Base-by-base conservation (phyloP, 2,113 vertebrate genomes). In the Coracopsis vasa region DNA sequence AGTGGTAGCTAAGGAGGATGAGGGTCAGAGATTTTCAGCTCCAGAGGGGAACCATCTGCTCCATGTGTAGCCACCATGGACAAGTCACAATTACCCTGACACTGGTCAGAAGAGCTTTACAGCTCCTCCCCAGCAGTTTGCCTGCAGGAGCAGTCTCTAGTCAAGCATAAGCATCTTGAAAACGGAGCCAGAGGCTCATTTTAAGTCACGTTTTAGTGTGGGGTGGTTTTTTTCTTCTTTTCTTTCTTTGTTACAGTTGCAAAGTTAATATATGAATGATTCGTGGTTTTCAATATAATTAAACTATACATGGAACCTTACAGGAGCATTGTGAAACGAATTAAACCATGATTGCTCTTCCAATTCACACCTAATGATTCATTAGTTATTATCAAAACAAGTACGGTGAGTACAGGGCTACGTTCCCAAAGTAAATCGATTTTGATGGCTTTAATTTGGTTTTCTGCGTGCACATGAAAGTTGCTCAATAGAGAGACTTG, bases 321-420 rank as follows among this genome's bases (percentile, higher is more conserved):
- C 29, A 67, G 64, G 31, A 74, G 17, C 50, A 74, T 91, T 3
- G 20, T 88, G 69, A 86, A 96, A 88, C 60, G 37, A 88, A 95
- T 90, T 83, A 91, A 88, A 71, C 9, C 23, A 3, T 87, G 86
- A 94, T 85, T 95, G 62, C 44, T 89, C 61, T 71, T 92, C 56
- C 3, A 0, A 91, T 85, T 91, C 51, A 42, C 51, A 78, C 42
- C 33, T 79, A 90, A 90, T 42, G 44, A 82, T 75, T 87, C 80
- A 61, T 95, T 91, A 81, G 51, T 60, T 83, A 56, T 79, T 79
- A 95, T 69, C 48, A 80, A 81, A 92, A 85, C 44, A 81, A 84
- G 3, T 29, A 50, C 5, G 4, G 42, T 25, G 70, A 91, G 33
- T 12, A 56, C 39, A 47, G 69, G 44, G 70, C 25, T 75, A 33